Evolutionary conservation across 2,113 vertebrate species (phyloP), one percentile per base, ranked within the genome.

Genomic region (Phylloscopus trochilus): DNA sequence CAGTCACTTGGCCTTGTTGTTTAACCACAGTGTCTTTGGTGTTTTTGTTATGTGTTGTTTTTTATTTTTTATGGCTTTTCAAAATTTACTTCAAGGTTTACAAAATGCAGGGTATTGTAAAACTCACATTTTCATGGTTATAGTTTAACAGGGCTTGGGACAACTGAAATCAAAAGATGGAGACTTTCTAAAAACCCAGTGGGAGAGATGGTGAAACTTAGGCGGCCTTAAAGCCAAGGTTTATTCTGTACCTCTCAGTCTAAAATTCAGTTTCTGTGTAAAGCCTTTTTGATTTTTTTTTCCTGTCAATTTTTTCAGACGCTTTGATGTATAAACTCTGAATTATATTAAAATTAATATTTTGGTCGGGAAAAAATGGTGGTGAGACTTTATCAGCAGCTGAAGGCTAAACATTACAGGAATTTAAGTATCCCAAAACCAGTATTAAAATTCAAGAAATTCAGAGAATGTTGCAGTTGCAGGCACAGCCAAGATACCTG

Each of bases 1-100:
- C 37, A 85, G 66, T 68, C 49, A 73, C 49, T 87, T 90, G 74
- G 75, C 92, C 53, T 75, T 83, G 47, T 93, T 75, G 67, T 87
- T 94, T 60, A 85, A 81, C 79, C 84, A 72, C 69, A 46, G 8
- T 68, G 80, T 85, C 82, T 85, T 72, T 60, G 31, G 37, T 8
- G 39, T 41, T 41, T 12, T 41, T 41, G 41, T 41, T 41, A 13
- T 13, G 41, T 13, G 39, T 41, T 41, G 39, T 13, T 41, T 72
- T 86, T 47, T 55, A 19, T 39, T 35, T 13, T n/a, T 66, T 39
- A 63, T 92, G 60, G 31, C 84, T 76, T 90, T 87, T 90, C 21
- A 53, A n/a, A 82, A 94, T 49, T 76, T 93, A 76, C 31, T 96
- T 93, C 47, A 74, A 84, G 37, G 44, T 83, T 96, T 90, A 76